Conservation (phyloP, 2,888 invertebrate genomes). For the Netelia inedita region DNA sequence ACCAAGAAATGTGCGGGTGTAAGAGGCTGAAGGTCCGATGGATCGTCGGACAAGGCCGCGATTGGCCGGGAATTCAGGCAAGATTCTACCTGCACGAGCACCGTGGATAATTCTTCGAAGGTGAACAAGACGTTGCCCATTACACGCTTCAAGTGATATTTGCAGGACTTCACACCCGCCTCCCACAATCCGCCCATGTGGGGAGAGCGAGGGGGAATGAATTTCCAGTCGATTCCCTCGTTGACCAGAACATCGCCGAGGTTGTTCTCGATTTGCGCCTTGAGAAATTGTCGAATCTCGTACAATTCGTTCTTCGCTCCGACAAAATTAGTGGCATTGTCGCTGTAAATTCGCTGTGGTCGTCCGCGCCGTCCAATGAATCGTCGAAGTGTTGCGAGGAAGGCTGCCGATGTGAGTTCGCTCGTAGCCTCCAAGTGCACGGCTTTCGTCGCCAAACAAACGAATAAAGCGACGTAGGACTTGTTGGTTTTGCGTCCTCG, state of each 20-base stretch:
- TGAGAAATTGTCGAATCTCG: slow-evolving; percentile 49
- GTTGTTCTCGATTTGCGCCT: background rate
- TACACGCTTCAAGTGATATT: slow-evolving; percentile 72
- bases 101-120: slow-evolving; percentile 75
- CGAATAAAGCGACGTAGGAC: slow-evolving; percentile 69
- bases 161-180: slow-evolving; percentile 76
- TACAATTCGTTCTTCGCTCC: slow-evolving; percentile 70
- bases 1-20: slow-evolving; percentile 80
- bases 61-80: slow-evolving; percentile 77
- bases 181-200: slow-evolving; percentile 79
- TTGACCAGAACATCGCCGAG: background rate
- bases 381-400: slow-evolving; percentile 69
- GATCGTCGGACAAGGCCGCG: slow-evolving; percentile 70
- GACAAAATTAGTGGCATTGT: slow-evolving; percentile 75
- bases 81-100: slow-evolving; percentile 74
- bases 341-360: slow-evolving; percentile 66
- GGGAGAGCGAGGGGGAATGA: slow-evolving; percentile 74
- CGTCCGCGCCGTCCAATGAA: slow-evolving; percentile 70
- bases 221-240: slow-evolving; percentile 73
- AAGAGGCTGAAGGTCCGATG: slow-evolving; percentile 71
- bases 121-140: slow-evolving; percentile 69
- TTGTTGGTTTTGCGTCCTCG: slow-evolving; percentile 62
- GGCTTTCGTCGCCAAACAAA: slow-evolving; percentile 71
- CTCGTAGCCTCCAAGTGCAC: slow-evolving; percentile 72
- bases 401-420: slow-evolving; percentile 65